Base-by-base conservation (phyloP, 2,797 vertebrate genomes). In the Thalassophryne amazonica region DNA sequence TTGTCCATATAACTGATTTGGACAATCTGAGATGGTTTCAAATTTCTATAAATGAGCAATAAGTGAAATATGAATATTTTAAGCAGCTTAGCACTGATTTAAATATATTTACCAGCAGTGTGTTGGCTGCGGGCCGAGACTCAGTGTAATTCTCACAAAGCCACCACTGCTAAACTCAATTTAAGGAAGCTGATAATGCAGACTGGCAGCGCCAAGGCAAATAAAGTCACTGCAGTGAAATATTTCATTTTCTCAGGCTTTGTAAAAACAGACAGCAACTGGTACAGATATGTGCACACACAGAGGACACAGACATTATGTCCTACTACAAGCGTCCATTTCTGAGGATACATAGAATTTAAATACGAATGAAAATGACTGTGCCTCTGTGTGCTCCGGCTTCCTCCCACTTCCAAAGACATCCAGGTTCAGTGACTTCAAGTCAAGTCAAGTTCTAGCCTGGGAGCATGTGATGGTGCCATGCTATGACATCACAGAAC, bases 31-130 rank as follows among this genome's bases (percentile, higher is more conserved):
- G 90, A 92, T 81, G 84, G 88, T 89, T 92, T 93, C 77, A 86
- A 51, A 92, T 92, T 92, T 88, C 87, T 92, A 81, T 90, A 92
- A 94, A 93, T 84, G 88, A 78, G 86, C 83, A 93, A 82, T 91
- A 88, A 93, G 87, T 85, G 87, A 89, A 93, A 91, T 84, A 91
- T 89, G 90, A 93, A 94, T 92, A 93, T 93, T 94, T 91, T 93
- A 95, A 95, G 89, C 84, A 91, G 92, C 89, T 93, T 94, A 94
- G 81, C 80, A 86, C 85, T 91, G 87, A 94, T 94, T 94, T 94
- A 90, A 94, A 94, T 92, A 92, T 93, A 93, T 95, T 95, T 93
- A 90, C 84, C 87, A 63, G 76, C 85, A 85, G 89, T 89, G 84
- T 75, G 80, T 75, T 92, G 92, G 92, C 91, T 89, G 83, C 68